Base-by-base conservation (phyloP, 2,888 invertebrate species). In the Drosophila cognata region DNA sequence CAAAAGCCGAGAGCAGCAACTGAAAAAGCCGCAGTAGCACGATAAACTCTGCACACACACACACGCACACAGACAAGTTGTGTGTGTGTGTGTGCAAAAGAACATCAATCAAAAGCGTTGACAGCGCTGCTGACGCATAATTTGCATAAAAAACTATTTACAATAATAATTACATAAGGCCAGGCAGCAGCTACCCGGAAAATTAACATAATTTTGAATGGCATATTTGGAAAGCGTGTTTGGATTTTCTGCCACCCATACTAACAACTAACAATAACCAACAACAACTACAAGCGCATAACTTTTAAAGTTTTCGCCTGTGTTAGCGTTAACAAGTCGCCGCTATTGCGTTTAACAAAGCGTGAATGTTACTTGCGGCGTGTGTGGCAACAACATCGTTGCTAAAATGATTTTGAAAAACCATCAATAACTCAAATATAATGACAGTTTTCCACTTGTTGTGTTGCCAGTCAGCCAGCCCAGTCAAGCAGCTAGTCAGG, bases 401-500 rank as follows among this genome's bases (percentile, higher is more conserved):
- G 88, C 76, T 80, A 78, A 84, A 84, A 89, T 82, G 78, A 87
- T 88, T 88, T 85, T 82, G 79, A 79, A 88, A 84, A 89, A 88
- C 83, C 88, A 89, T 88, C 90, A 88, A 88, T 88, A 88, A 88
- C 89, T 88, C 90, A 88, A 88, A 88, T 83, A 86, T 89, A 89
- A 88, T 88, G 88, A 88, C 88, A 88, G 88, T 79, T 86, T 90
- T 74, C 87, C 84, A 88, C 87, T 86, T 89, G 88, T 84, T 87
- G 84, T 85, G 43, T n/a, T 43, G 57, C 38, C 31, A 67, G 77
- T 76, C 73, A 55, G 64, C 38, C 52, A 61, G 48, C 38, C 38
- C 38, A 33, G 50, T 35, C 57, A 33, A 43, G 31, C 57, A 43
- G 46, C 6, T 31, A n/a, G 36, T 28, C 46, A 59, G 33, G 3